phyloP scores from a whole-genome alignment of 2,113 vertebrate species.

The Sisor rabdophorus region DNA sequence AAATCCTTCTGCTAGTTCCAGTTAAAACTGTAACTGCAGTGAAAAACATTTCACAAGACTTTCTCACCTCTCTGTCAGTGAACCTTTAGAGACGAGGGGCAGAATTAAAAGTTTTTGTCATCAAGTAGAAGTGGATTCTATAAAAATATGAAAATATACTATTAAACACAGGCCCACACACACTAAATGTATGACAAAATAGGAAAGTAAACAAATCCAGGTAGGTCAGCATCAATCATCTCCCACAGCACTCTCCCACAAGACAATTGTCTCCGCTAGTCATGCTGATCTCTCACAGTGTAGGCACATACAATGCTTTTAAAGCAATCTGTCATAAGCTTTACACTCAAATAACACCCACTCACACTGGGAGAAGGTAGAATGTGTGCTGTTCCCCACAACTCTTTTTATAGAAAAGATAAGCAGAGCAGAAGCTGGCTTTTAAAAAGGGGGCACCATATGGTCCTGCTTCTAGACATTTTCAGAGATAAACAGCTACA shows the following conservation, averaged over 20 bases:
- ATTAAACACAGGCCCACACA: neutral
- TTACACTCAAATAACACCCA: constrained; percentile 39
- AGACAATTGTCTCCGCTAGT: constrained; percentile 23
- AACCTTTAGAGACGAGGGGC: neutral
- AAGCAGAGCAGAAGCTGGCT: constrained; percentile 31
- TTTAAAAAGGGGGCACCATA: constrained; percentile 34
- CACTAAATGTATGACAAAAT: neutral
- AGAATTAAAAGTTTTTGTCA: neutral
- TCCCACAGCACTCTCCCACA: constrained; percentile 34
- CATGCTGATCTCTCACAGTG: constrained; percentile 33
- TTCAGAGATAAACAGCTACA: constrained; percentile 28
- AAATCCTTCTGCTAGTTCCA: neutral
- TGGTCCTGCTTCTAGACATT: constrained; percentile 41
- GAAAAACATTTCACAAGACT: neutral
- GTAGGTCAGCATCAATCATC: constrained; percentile 26
- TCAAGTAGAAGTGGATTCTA: neutral
- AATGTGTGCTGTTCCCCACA: constrained; percentile 10
- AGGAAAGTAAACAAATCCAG: neutral
- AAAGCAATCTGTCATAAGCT: constrained; percentile 46
- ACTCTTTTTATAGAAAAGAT: constrained; percentile 34
- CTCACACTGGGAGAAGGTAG: constrained; percentile 10
- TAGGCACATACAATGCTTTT: constrained; percentile 38
- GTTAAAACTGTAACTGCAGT: neutral
- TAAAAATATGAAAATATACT: neutral
- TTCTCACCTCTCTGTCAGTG: neutral